Evolutionary conservation across 2,888 invertebrate species (phyloP).

Genomic region (Drosophila multiciliata): DNA sequence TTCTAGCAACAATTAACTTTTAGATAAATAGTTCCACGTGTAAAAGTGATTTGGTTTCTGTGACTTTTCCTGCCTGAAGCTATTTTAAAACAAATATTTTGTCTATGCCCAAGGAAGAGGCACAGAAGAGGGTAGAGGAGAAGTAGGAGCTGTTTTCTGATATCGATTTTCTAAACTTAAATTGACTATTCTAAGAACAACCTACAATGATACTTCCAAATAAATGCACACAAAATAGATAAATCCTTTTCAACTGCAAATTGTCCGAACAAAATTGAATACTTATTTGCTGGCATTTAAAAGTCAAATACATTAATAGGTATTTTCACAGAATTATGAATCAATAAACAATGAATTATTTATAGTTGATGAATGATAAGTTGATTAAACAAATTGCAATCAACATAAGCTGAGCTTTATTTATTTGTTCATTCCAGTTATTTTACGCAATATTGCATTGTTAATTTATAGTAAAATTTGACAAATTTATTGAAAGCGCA

Average conservation of each 20-base stretch:
- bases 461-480: constrained; percentile 48
- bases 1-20: background rate
- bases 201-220: too few species aligned
- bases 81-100: background rate
- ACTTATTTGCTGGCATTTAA: background rate
- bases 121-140: background rate
- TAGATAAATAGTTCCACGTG: background rate
- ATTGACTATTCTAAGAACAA: background rate
- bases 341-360: background rate
- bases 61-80: background rate
- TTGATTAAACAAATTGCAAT: constrained; percentile 33
- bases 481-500: constrained; percentile 31
- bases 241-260: background rate
- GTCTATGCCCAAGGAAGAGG: background rate
- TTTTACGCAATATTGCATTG: constrained; percentile 35
- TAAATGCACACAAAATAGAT: background rate
- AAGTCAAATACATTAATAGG: background rate
- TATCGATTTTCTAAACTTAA: background rate
- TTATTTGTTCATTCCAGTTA: constrained; percentile 22
- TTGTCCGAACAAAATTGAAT: background rate
- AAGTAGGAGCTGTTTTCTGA: background rate
- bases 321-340: background rate
- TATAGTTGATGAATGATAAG: constrained; percentile 1
- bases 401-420: constrained; percentile 36
- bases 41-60: background rate